A percentile compares a stretch with the other conserved stretches of the same genome.
Evolutionary conservation across 2,888 invertebrate species (phyloP).

Genomic region (Drosophila imparisetae): DNA sequence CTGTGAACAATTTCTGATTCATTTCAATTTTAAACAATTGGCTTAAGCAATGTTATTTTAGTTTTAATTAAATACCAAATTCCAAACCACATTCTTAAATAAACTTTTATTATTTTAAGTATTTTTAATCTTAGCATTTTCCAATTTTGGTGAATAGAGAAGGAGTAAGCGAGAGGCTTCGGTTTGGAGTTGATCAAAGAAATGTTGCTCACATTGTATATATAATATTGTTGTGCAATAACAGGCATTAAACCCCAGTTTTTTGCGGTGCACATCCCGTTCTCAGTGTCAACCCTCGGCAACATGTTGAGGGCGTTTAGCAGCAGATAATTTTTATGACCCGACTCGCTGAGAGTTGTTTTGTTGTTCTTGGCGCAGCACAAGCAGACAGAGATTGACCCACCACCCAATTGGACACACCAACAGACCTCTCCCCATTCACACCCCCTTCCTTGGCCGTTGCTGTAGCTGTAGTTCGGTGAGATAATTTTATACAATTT

Average conservation of each 20-base stretch:
- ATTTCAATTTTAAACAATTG: background rate
- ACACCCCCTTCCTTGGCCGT: background rate
- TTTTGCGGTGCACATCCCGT: constrained; percentile 5
- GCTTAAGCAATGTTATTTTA: no score
- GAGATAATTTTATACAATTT: constrained; percentile 77
- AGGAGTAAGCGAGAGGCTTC: no score
- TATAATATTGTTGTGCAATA: background rate
- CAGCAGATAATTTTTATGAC: constrained; percentile 75
- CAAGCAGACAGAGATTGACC: constrained; percentile 71
- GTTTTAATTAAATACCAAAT: background rate
- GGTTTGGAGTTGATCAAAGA: background rate
- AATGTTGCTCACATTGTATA: background rate
- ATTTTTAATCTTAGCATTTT: background rate
- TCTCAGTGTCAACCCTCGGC: constrained; percentile 60
- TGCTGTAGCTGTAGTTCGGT: constrained; percentile 57
- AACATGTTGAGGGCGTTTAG: constrained; percentile 69
- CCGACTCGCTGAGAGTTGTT: constrained; percentile 47
- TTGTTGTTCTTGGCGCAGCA: constrained; percentile 25
- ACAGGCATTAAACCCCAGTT: background rate
- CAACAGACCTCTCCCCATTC: constrained; percentile 1
- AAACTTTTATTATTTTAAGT: background rate
- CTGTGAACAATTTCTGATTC: background rate
- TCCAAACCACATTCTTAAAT: background rate
- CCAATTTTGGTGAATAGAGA: background rate
- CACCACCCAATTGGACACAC: constrained; percentile 64